Evolutionary conservation across 2,113 vertebrate species (phyloP).

Genomic region (Condylura cristata): DNA sequence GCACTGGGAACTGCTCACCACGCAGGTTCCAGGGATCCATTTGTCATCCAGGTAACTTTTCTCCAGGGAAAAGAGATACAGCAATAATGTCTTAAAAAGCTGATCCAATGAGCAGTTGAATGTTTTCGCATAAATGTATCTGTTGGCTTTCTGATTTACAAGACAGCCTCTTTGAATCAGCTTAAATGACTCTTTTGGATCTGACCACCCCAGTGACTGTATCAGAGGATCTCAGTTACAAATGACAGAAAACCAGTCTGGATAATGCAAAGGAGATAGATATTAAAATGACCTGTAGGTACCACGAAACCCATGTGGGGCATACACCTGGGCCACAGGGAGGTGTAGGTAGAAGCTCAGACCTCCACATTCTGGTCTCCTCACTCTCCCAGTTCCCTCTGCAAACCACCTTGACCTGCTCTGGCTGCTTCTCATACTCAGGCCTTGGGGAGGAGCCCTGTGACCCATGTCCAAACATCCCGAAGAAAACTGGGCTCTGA

Average conservation of each 20-base stretch:
- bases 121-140: neutral
- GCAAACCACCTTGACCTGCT: neutral
- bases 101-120: neutral
- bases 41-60: neutral
- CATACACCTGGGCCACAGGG: fast-evolving
- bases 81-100: neutral
- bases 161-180: neutral
- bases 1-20: neutral
- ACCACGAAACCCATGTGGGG: neutral
- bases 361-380: neutral
- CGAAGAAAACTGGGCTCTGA: neutral
- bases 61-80: neutral
- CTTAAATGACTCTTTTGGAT: neutral
- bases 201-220: neutral
- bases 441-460: neutral
- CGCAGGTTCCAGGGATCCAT: neutral
- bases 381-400: neutral
- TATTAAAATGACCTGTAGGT: neutral
- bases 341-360: neutral
- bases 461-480: neutral
- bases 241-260: neutral
- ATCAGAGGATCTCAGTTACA: neutral
- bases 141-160: neutral
- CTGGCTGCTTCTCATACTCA: neutral
- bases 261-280: neutral